Evolutionary conservation across 1,140 invertebrate species (phyloP), one percentile per base, ranked within the genome.

Genomic region (Papilio polyxenes): DNA sequence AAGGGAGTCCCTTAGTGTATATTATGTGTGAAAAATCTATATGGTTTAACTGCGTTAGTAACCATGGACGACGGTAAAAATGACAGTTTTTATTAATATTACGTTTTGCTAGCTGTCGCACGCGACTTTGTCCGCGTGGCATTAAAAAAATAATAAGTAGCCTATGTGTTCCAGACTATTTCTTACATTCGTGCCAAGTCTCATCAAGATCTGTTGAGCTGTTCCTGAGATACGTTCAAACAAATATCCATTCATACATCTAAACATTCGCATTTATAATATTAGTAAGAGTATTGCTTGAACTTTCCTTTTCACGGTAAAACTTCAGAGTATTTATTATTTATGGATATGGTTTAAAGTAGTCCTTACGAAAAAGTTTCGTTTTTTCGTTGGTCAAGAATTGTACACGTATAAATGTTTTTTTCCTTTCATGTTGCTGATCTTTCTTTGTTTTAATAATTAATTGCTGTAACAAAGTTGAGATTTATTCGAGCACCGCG

Each of bases 371-470:
- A 17, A 62, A 62, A 65, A 37, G 31, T 69, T 65, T 23, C 10
- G 65, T 37, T 37, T 69, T 69, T 40, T 69, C 62, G 10, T 11
- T 65, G 65, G 65, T 40, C 65, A 69, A 69, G 31, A 69, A 65
- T 65, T 31, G 10, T n/a, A 62, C 23, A 2, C 23, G 23, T 1
- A 31, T 31, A 62, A 65, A 31, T 23, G 8, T 20, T 69, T 37
- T 37, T 37, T 31, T 37, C 31, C 65, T 75, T 75, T 75, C n/a
- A 75, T 49, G 44, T 75, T 3, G 10, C 40, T 40, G n/a, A 48
- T 44, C 7, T 75, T 75, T 75, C 74, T 75, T 75, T 75, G 37
- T 75, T 48, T 76, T 53, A 49, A 53, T 80, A 80, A 65, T 80
- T 80, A 44, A 48, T 53, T 80, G 53, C 17, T 49, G 23, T 65